Conservation (phyloP, 2,797 vertebrate species). For the Peromyscus aztecus region DNA sequence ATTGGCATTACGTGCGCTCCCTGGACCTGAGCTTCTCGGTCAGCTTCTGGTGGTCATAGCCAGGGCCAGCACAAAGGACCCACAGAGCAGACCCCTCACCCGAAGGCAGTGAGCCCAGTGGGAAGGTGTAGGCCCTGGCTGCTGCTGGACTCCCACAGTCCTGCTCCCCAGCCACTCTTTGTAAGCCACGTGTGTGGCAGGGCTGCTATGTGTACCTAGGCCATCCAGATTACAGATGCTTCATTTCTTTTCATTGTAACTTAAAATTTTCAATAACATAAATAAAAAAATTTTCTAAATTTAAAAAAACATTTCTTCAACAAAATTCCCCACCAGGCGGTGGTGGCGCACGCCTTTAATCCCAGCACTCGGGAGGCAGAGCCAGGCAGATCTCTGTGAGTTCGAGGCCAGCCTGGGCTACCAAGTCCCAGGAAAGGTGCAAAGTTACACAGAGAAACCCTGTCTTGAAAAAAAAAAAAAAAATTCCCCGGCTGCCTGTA, state of each 20-base stretch:
- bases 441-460: too few relatives aligned
- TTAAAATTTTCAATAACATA: background rate
- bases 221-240: background rate
- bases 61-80: background rate
- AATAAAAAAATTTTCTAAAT: background rate
- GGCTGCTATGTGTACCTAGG: background rate
- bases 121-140: background rate
- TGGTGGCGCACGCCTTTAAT: too few relatives aligned
- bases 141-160: background rate
- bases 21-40: slow-evolving; percentile 97
- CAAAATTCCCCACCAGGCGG: background rate
- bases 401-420: too few relatives aligned
- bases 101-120: background rate
- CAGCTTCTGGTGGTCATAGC: slow-evolving; percentile 98
- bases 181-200: background rate
- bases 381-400: too few relatives aligned
- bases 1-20: slow-evolving; percentile 97
- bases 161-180: background rate
- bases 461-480: background rate
- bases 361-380: too few relatives aligned
- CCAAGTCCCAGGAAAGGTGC: too few relatives aligned
- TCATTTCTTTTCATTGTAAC: background rate
- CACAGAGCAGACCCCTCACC: too few relatives aligned
- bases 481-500: background rate
- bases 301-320: background rate